Evolutionary conservation across 2,797 vertebrate species (phyloP).

Genomic region (Huso huso): DNA sequence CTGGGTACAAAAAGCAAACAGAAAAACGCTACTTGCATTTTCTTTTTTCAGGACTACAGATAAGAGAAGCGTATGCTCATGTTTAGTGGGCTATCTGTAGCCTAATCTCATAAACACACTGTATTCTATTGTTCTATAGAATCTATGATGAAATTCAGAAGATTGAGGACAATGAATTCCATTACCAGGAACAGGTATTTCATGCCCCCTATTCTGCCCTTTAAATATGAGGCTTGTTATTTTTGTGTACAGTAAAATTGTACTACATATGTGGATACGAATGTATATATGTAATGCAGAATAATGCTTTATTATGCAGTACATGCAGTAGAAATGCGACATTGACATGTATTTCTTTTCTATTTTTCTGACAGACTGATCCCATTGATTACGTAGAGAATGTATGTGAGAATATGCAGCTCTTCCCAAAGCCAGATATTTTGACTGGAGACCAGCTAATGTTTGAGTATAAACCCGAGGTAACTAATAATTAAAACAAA

Average conservation of each 20-base stretch:
- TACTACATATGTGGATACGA: neutral
- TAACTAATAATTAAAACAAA: slow-evolving; percentile 26
- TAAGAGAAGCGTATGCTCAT: neutral
- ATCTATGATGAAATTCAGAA: slow-evolving; percentile 94
- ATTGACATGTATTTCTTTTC: neutral
- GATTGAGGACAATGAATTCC: slow-evolving; percentile 90
- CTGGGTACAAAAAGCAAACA: too few relatives aligned
- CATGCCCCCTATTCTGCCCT: neutral
- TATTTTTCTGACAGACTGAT: slow-evolving; percentile 65
- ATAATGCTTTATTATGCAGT: too few relatives aligned
- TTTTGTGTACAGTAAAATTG: neutral
- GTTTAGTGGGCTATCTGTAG: neutral
- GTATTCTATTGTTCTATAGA: slow-evolving; percentile 42
- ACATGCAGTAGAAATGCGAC: too few relatives aligned
- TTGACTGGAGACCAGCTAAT: slow-evolving; percentile 89
- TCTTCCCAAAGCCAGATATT: slow-evolving; percentile 81
- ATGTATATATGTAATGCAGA: too few relatives aligned
- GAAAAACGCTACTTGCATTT: neutral
- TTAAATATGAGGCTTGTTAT: too few relatives aligned
- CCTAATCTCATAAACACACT: neutral
- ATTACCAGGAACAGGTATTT: slow-evolving; percentile 88
- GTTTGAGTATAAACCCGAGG: slow-evolving; percentile 81
- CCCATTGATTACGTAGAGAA: slow-evolving; percentile 88
- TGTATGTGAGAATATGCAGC: slow-evolving; percentile 95
- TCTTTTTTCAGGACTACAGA: neutral